Percentiles rank a stretch among this genome's conserved stretches.
Evolutionary conservation across 1,140 invertebrate genomes (phyloP).

Genomic region (Lepeophtheirus salmonis): DNA sequence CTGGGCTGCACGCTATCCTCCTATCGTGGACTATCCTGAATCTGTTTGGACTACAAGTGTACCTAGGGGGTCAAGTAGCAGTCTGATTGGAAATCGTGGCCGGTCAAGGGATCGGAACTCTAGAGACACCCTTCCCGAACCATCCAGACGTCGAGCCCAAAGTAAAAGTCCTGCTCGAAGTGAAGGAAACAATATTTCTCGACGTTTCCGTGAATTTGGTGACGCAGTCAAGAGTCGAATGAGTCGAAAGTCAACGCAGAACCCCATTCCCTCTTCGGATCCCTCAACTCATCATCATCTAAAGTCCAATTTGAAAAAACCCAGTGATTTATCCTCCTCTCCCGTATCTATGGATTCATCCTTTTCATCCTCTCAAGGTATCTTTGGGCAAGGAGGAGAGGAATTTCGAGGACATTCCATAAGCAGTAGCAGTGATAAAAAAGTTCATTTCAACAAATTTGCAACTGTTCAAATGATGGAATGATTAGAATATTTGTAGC

Average conservation of each 20-base stretch:
- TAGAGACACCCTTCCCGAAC: neutral
- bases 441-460: conserved; percentile 12
- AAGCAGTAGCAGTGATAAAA: neutral
- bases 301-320: conserved; percentile 8
- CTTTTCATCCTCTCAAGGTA: no score
- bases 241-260: neutral
- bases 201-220: conserved; percentile 6
- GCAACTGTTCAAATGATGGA: conserved; percentile 14
- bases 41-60: no score
- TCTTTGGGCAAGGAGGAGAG: no score
- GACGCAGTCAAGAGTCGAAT: neutral
- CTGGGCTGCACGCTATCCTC: neutral
- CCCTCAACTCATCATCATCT: no score
- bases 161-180: neutral
- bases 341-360: no score
- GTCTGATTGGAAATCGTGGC: no score
- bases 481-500: no score
- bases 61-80: no score
- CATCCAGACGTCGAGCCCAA: neutral
- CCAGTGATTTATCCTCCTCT: neutral
- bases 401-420: no score
- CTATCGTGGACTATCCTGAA: no score
- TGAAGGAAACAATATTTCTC: neutral
- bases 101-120: neutral
- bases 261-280: no score